Evolutionary conservation across 37 sponge, comb jelly and placozoan genomes (phyloP).

Genomic region (Beroe ovata): DNA sequence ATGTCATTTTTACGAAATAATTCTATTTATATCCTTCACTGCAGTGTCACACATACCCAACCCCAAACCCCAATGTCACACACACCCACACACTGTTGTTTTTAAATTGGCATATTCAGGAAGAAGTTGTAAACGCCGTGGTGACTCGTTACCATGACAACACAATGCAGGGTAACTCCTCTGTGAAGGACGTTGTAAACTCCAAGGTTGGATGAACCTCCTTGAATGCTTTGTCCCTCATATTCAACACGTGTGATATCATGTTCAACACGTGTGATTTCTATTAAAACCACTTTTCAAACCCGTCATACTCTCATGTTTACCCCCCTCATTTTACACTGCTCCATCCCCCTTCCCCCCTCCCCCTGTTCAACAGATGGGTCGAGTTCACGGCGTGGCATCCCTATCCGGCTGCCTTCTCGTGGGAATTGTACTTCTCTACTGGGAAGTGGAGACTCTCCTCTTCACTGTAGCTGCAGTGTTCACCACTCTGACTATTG

Average conservation of each 20-base stretch:
- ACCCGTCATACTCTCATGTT: background rate
- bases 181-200: background rate
- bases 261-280: too few relatives aligned
- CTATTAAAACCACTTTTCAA: too few relatives aligned
- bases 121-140: constrained; percentile 17
- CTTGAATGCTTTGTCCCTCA: background rate
- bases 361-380: background rate
- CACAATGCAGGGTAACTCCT: constrained; percentile 49
- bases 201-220: constrained; percentile 55
- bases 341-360: background rate
- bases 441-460: constrained; percentile 13
- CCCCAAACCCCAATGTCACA: too few relatives aligned
- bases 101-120: background rate
- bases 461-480: constrained; percentile 53
- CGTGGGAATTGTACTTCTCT: background rate
- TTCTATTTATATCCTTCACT: too few relatives aligned
- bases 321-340: background rate
- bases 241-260: background rate
- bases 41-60: too few relatives aligned
- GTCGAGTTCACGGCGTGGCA: constrained; percentile 9
- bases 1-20: too few relatives aligned
- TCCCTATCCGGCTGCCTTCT: background rate
- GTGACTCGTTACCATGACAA: constrained; percentile 30
- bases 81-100: too few relatives aligned
- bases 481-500: constrained; percentile 42